Evolutionary conservation across 2,113 vertebrate genomes (phyloP).

Genomic region (Verasper variegatus): DNA sequence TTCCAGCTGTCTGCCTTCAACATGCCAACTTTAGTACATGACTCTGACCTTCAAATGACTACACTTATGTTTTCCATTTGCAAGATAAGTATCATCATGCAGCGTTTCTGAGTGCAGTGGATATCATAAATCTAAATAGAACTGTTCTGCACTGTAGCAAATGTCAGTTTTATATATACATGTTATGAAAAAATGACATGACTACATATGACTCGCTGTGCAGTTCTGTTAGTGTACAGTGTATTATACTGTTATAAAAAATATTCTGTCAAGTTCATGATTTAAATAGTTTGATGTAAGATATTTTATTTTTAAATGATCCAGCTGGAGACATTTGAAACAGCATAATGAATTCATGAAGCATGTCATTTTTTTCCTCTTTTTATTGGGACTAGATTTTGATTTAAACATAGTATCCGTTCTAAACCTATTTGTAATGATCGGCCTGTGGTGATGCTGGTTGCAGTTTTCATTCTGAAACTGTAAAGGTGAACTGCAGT

Average conservation of each 20-base stretch:
- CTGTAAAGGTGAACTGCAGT: no score
- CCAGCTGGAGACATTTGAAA: neutral
- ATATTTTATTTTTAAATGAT: neutral
- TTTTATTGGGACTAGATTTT: neutral
- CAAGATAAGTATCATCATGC: constrained; percentile 3
- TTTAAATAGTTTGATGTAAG: neutral
- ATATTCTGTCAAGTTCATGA: neutral
- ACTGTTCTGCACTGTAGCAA: no score
- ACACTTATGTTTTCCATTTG: neutral
- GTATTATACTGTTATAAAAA: neutral
- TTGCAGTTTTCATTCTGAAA: no score
- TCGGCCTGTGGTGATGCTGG: no score
- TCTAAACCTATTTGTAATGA: no score
- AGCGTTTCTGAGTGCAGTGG: neutral
- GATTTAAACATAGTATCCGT: no score
- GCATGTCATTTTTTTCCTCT: no score
- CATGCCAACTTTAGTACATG: neutral
- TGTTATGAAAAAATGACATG: neutral
- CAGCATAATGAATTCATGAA: neutral
- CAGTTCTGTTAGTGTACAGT: neutral
- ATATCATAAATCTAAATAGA: no score
- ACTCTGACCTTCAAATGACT: constrained; percentile 29
- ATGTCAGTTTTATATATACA: neutral
- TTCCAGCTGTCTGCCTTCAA: neutral
- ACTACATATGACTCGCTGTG: no score